Base-by-base conservation (phyloP, 2,113 vertebrate genomes). In the Paracanthobrama guichenoti region DNA sequence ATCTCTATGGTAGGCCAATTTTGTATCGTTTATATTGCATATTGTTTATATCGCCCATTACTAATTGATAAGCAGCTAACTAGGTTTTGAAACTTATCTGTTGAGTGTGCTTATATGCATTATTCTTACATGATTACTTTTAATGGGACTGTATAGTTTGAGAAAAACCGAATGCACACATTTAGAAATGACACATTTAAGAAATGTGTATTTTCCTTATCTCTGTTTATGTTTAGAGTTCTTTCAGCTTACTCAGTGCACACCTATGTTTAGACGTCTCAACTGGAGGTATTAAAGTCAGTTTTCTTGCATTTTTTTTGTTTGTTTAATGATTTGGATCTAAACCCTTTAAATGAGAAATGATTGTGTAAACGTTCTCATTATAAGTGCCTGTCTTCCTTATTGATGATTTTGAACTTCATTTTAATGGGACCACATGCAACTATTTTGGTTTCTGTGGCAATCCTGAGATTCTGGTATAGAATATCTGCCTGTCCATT, bases 401-500 rank as follows among this genome's bases (percentile, higher is more conserved):
- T 6, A 6, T 3, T 24, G 60, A 39, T 5, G 53, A 55, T 55
- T 20, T 55, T 55, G 13, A 53, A 2, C 16, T 20, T 20, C 5
- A 53, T 53, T 53, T 84, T 59, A 31, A 20, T 14, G 18, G 42
- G 31, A 42, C 22, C 3, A 3, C 26, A 78, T 64, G 42, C 26
- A 39, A 18, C 64, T 46, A 44, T 20, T 81, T 10, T 66, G 50
- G 11, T 44, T 73, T 74, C 14, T 39, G 20, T 39, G 22, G 44
- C 44, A 39, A 7, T 55, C 16, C 14, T 39, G 18, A 75, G 59
- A 76, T 76, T 55, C 50, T 82, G 60, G 35, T 42, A 42, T 48
- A 9, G 24, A 57, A 39, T 44, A 8, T 78, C 73, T 72, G 71
- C 46, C 73, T 77, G 59, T 60, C 81, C 81, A 62, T 83, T 83